Conservation (phyloP, 2,888 invertebrate species). For the Ichneumoninae sp. region DNA sequence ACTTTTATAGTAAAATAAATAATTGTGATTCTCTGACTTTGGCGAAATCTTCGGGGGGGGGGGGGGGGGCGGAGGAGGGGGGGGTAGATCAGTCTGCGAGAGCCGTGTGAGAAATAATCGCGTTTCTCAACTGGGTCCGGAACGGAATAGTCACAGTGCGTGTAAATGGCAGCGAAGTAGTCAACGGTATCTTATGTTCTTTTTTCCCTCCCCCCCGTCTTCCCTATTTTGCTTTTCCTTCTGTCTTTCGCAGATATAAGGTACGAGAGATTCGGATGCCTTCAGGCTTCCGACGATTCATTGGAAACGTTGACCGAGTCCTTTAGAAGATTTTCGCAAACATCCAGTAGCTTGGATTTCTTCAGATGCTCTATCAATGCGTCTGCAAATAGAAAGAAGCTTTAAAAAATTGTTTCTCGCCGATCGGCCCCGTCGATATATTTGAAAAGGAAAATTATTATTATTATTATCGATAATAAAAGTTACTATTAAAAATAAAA, state of each 20-base stretch:
- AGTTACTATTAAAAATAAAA: neutral
- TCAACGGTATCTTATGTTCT: constrained; percentile 41
- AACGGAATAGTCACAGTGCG: constrained; percentile 30
- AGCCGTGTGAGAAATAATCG: neutral
- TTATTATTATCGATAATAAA: too few species aligned
- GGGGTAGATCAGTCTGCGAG: constrained; percentile 52
- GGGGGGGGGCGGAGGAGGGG: neutral
- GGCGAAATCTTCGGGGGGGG: constrained; percentile 38
- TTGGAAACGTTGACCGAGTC: constrained; percentile 31
- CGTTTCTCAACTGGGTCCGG: constrained; percentile 26
- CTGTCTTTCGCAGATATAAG: constrained; percentile 47
- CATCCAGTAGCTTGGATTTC: constrained; percentile 62
- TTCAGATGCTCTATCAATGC: constrained; percentile 71
- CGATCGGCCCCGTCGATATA: neutral
- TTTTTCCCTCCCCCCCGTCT: neutral
- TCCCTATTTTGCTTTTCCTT: constrained; percentile 2
- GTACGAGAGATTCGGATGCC: constrained; percentile 32
- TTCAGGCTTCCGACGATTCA: constrained; percentile 49
- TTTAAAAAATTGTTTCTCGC: neutral
- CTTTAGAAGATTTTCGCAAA: constrained; percentile 58
- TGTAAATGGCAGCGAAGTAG: constrained; percentile 62
- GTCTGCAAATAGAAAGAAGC: constrained; percentile 52
- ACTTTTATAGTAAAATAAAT: constrained; percentile 65
- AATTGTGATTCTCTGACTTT: constrained; percentile 60
- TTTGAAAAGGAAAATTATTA: too few species aligned